Conservation (phyloP, 1,140 invertebrate species). For the Calosoma granatense region DNA sequence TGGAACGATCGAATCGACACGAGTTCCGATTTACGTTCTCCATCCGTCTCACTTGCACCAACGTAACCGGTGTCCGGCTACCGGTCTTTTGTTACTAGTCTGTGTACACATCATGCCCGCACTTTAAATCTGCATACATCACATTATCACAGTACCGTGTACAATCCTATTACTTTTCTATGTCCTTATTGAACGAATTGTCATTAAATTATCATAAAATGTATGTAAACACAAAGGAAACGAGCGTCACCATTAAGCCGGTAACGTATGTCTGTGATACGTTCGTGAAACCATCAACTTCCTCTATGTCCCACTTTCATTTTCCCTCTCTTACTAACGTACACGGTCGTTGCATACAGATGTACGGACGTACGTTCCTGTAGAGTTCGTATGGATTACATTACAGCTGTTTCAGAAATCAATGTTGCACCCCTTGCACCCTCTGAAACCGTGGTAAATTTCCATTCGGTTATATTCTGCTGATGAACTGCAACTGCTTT, state of each 20-base stretch:
- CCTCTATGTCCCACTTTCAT: background rate
- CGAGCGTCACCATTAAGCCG: background rate
- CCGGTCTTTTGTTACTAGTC: background rate
- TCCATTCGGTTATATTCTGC: background rate
- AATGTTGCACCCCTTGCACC: conserved; percentile 2
- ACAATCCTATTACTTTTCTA: background rate
- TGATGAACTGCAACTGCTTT: background rate
- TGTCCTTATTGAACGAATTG: background rate
- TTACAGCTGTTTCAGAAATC: conserved; percentile 8
- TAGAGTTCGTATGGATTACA: background rate
- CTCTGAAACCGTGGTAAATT: background rate
- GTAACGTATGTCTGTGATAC: background rate
- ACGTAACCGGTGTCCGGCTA: background rate
- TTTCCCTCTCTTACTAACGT: background rate
- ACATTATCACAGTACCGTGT: background rate
- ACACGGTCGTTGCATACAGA: background rate
- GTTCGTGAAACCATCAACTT: background rate
- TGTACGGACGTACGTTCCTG: background rate
- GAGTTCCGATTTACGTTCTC: background rate
- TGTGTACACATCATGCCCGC: background rate
- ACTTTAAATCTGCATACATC: background rate
- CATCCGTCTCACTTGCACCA: background rate
- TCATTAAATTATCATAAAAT: background rate
- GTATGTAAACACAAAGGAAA: background rate
- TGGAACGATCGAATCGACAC: conserved; percentile 25